These are phyloP conservation scores for Paramormyrops kingsleyae DNA, from an alignment of 2,113 vertebrate genomes.

Conservation along the genomic window DNA sequence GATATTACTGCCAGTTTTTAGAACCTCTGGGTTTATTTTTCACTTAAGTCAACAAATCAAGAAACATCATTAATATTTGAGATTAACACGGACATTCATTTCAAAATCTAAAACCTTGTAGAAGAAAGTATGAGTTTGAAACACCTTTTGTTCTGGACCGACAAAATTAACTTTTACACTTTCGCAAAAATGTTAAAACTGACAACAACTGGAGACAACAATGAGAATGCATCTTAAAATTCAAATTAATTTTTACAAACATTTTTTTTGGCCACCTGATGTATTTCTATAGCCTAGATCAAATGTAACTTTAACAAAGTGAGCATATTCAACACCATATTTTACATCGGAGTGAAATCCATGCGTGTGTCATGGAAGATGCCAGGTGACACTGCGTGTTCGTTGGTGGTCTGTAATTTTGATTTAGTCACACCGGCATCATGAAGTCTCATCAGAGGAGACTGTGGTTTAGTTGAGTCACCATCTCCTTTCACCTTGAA, in stretches of 20 bases:
- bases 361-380: not conserved
- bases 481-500: constrained; percentile 60
- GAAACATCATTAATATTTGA: not conserved
- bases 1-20: not conserved
- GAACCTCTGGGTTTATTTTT: not conserved
- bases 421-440: constrained; percentile 32
- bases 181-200: not conserved
- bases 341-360: not conserved
- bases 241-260: not conserved
- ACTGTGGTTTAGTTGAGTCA: constrained; percentile 41
- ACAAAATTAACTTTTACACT: not conserved
- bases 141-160: not conserved
- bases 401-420: not conserved
- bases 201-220: not conserved
- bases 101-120: not conserved
- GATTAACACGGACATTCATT: not conserved
- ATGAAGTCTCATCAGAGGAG: constrained; percentile 56
- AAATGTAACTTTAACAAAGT: not conserved
- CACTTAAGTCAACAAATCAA: not conserved
- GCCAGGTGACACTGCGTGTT: not conserved
- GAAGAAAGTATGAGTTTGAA: not conserved
- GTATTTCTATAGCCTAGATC: not conserved
- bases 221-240: not conserved
- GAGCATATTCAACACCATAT: not conserved
- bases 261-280: not conserved